These are phyloP conservation scores for Eumacrocentrus americanus DNA, from an alignment of 2,888 invertebrate species.

Conservation along the genomic window DNA sequence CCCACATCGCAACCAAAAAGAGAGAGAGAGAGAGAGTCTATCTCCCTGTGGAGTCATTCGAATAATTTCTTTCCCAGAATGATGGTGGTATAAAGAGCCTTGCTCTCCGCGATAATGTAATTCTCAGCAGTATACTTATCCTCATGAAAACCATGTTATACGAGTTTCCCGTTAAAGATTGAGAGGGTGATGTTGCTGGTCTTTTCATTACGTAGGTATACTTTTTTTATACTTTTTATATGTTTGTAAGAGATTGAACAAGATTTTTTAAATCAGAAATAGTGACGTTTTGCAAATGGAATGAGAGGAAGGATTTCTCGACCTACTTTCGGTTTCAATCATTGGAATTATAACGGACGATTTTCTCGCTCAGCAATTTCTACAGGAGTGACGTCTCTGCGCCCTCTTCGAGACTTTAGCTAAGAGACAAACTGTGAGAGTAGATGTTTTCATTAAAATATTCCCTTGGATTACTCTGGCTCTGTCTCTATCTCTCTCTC, in stretches of 20 bases:
- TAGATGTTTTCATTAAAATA: slow-evolving; percentile 6
- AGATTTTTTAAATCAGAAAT: neutral
- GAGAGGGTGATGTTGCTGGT: neutral
- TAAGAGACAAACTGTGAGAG: slow-evolving; percentile 8
- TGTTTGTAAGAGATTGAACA: neutral
- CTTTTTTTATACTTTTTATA: neutral
- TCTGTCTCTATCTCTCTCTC: neutral
- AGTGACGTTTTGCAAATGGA: neutral
- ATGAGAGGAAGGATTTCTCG: neutral
- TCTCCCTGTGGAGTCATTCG: slow-evolving; percentile 25
- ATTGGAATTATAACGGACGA: slow-evolving; percentile 2
- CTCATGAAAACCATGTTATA: slow-evolving; percentile 2
- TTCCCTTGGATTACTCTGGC: neutral
- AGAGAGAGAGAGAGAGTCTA: neutral
- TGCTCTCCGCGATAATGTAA: slow-evolving; percentile 19
- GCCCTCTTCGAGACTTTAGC: neutral
- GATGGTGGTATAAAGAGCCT: slow-evolving; percentile 17
- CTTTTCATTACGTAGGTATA: slow-evolving; percentile 16
- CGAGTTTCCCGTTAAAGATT: slow-evolving; percentile 6
- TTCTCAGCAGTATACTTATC: slow-evolving; percentile 21
- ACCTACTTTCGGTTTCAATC: slow-evolving; percentile 19
- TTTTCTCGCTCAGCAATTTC: slow-evolving; percentile 13
- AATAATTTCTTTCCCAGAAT: slow-evolving; percentile 28
- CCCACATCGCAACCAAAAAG: slow-evolving; percentile 20
- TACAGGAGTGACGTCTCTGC: neutral